Base-by-base conservation (phyloP, 1,140 invertebrate species). In the Tetragnatha versicolor region DNA sequence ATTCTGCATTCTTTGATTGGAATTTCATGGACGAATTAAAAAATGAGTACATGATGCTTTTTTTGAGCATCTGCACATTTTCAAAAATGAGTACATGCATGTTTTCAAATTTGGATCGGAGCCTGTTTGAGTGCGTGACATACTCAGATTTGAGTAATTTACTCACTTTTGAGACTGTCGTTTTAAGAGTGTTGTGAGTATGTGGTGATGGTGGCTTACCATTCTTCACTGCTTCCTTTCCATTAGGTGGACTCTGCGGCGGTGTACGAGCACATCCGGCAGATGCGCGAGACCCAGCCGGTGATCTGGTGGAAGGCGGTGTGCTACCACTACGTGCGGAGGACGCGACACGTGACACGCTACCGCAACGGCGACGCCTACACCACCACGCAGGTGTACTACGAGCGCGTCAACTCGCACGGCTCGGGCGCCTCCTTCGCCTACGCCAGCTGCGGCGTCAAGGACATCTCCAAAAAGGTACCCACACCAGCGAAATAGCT, bases 261-360 rank as follows among this genome's bases (percentile, higher is more conserved):
- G 3, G 91, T 93, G 25, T 88, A 91, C 61, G 88, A 91, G 10
- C 90, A 91, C 83, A 89, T 93, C 17, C 87, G 90, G 61, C 88
- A 90, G 61, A 90, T 95, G 88, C 88, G 90, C 76, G 88, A 89
- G 39, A 91, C 92, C 2, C 89, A 90, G 69, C 93, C 93, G 0
- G 90, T 93, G 72, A 91, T 95, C 25, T 95, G 93, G 93, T 95
- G 93, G 93, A 94, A 94, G 83, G 92, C 93, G 17, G 89, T 94
- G 53, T 94, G 92, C 83, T 95, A 94, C 85, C 93, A 95, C 86
- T 94, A 94, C 84, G 91, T 93, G 31, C 85, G 93, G 49, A 88
- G 93, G 77, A 93, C 93, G 82, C 86, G 92, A 42, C 87, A 88
- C 60, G 86, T 89, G 81, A 92, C 91, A 53, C 88, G 93, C 60